Conservation (phyloP, 2,113 vertebrate species). For the Tachuris rubrigastra region DNA sequence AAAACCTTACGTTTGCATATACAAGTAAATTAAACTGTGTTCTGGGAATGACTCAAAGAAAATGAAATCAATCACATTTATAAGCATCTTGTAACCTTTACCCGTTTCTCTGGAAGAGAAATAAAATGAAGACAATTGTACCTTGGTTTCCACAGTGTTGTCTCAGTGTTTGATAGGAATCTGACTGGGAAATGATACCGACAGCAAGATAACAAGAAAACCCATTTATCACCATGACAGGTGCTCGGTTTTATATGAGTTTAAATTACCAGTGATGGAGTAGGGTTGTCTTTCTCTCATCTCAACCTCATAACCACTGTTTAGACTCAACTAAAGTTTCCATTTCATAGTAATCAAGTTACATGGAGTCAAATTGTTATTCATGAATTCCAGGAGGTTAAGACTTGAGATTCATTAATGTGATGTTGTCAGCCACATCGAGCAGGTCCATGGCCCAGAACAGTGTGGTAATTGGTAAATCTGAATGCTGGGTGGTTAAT, state of each 20-base stretch:
- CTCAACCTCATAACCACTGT: slow-evolving; percentile 62
- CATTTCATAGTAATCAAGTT: slow-evolving; percentile 51
- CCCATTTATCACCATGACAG: slow-evolving; percentile 68
- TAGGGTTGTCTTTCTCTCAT: slow-evolving; percentile 60
- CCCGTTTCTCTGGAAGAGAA: slow-evolving; percentile 13
- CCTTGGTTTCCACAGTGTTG: slow-evolving; percentile 1
- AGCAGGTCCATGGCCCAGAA: not conserved
- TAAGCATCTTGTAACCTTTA: slow-evolving; percentile 42
- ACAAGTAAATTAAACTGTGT: slow-evolving; percentile 43
- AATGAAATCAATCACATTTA: slow-evolving; percentile 52
- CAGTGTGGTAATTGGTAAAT: slow-evolving; percentile 33
- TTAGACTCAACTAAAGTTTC: slow-evolving; percentile 59
- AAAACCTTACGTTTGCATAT: not conserved
- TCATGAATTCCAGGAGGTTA: slow-evolving; percentile 55
- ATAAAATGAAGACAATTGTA: slow-evolving; percentile 53
- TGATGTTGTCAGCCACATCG: not conserved
- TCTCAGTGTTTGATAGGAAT: slow-evolving; percentile 52
- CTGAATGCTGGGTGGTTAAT: slow-evolving; percentile 38
- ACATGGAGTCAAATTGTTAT: slow-evolving; percentile 52
- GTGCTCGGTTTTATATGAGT: slow-evolving; percentile 50
- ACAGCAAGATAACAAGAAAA: slow-evolving; percentile 70
- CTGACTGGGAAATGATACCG: slow-evolving; percentile 64
- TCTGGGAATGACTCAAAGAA: slow-evolving; percentile 39
- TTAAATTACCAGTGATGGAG: slow-evolving; percentile 67
- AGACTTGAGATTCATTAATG: slow-evolving; percentile 48